Conservation (phyloP, 2,797 vertebrate species). For the Pangasius macronema region DNA sequence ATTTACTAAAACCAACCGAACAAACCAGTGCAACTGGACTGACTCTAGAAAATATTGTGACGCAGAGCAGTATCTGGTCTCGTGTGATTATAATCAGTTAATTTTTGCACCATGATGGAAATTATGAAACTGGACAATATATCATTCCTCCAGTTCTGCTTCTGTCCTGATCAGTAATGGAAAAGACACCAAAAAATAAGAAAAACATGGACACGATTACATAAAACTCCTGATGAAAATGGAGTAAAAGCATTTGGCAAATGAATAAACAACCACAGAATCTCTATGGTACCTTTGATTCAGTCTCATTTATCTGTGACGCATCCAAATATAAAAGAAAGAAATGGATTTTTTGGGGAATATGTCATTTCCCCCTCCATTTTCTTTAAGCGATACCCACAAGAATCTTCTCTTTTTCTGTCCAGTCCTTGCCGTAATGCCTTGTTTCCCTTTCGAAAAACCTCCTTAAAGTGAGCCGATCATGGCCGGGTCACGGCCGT, state of each 20-base stretch:
- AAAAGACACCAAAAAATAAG: too few species aligned
- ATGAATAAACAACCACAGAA: not conserved
- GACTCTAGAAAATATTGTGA: not conserved
- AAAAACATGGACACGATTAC: too few species aligned
- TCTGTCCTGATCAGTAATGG: too few species aligned
- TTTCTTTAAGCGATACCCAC: not conserved
- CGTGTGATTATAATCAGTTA: not conserved
- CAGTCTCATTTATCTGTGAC: not conserved
- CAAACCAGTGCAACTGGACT: not conserved
- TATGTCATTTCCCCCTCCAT: not conserved
- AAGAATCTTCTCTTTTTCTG: not conserved
- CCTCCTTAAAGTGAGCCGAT: not conserved
- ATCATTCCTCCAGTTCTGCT: too few species aligned
- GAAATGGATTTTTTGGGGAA: not conserved
- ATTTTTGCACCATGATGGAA: not conserved
- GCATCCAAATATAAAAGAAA: not conserved
- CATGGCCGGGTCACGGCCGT: conserved; percentile 4
- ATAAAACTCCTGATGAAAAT: not conserved
- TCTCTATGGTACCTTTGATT: not conserved
- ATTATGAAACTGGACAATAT: not conserved
- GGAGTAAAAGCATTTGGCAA: too few species aligned
- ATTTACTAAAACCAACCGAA: not conserved
- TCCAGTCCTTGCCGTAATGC: not conserved
- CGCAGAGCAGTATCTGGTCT: not conserved
- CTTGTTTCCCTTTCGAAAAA: not conserved